phyloP scores from a whole-genome alignment of 2,797 vertebrate genomes.

The Etheostoma perlongum region DNA sequence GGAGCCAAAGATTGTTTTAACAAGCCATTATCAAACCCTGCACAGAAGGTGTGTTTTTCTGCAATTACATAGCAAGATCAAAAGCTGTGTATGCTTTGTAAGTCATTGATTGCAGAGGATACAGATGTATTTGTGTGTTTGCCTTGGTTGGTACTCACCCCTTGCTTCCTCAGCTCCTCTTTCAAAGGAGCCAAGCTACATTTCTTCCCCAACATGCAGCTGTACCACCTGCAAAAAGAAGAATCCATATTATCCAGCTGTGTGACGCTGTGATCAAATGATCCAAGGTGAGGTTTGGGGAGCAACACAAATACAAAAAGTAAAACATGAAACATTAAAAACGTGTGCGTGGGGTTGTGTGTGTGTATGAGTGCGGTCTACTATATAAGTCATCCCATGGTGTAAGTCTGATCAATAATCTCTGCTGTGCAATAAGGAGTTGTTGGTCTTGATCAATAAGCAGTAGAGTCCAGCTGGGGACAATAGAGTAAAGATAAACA shows the following conservation, averaged over 20 bases:
- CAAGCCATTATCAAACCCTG: slow-evolving; percentile 8
- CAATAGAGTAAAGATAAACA: slow-evolving; percentile 40
- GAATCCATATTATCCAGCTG: slow-evolving; percentile 50
- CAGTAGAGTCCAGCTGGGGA: slow-evolving; percentile 36
- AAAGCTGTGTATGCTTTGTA: slow-evolving; percentile 20
- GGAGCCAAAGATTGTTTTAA: slow-evolving; percentile 35
- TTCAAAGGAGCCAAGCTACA: slow-evolving; percentile 97
- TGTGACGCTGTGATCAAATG: slow-evolving; percentile 55
- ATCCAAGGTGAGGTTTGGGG: slow-evolving; percentile 27
- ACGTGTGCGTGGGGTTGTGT: slow-evolving; percentile 27
- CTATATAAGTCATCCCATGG: slow-evolving; percentile 63
- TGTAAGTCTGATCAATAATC: slow-evolving; percentile 74
- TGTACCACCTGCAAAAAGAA: slow-evolving; percentile 93
- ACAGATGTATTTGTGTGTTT: slow-evolving; percentile 17
- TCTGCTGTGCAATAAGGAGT: slow-evolving; percentile 62
- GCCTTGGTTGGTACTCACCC: slow-evolving; percentile 84
- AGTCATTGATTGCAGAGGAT: slow-evolving; percentile 6
- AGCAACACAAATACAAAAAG: slow-evolving; percentile 47
- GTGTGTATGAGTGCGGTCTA: neutral
- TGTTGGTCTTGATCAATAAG: slow-evolving; percentile 59
- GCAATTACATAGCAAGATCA: slow-evolving; percentile 30
- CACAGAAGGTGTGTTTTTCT: slow-evolving; percentile 11
- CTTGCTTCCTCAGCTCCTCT: slow-evolving; percentile 95
- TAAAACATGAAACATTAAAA: slow-evolving; percentile 46
- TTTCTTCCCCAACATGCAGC: slow-evolving; percentile 99